These are phyloP conservation scores for Metallyticus violacea DNA, from an alignment of 2,888 invertebrate genomes.

Conservation along the genomic window DNA sequence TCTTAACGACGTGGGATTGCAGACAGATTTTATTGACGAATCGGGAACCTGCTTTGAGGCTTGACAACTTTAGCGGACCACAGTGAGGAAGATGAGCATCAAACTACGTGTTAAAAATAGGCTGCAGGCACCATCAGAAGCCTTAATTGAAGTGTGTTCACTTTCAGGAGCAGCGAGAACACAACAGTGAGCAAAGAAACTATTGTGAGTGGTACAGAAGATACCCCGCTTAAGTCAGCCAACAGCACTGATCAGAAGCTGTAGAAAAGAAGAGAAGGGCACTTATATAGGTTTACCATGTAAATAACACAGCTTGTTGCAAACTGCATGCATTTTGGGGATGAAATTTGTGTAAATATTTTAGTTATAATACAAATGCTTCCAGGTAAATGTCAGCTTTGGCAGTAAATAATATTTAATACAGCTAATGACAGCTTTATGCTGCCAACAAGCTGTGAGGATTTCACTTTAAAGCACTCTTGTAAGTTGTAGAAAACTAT, in stretches of 20 bases:
- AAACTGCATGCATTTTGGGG: not conserved
- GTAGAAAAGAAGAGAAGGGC: conserved; percentile 4
- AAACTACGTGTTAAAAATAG: not conserved
- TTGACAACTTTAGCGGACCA: conserved; percentile 17
- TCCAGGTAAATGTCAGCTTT: not conserved
- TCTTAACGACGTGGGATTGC: conserved; percentile 11
- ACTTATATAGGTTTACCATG: not conserved
- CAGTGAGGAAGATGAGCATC: not conserved
- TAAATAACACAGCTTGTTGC: not conserved
- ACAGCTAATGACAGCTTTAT: not conserved
- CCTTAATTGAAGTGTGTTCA: conserved; percentile 34
- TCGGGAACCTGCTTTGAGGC: conserved; percentile 33
- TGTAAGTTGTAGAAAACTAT: not conserved
- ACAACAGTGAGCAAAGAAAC: conserved; percentile 34
- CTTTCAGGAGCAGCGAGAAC: conserved; percentile 34
- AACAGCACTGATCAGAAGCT: conserved; percentile 28
- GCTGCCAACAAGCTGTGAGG: not conserved
- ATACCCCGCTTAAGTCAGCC: conserved; percentile 30
- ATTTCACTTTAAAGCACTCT: not conserved
- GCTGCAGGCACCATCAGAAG: not conserved
- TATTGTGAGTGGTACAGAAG: conserved; percentile 32
- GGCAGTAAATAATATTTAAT: not conserved
- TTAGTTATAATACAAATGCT: not conserved
- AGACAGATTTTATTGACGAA: conserved; percentile 31
- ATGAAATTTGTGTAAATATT: not conserved